Conservation (phyloP, 2,888 invertebrate species). For the Drosophila hawaiiensis region DNA sequence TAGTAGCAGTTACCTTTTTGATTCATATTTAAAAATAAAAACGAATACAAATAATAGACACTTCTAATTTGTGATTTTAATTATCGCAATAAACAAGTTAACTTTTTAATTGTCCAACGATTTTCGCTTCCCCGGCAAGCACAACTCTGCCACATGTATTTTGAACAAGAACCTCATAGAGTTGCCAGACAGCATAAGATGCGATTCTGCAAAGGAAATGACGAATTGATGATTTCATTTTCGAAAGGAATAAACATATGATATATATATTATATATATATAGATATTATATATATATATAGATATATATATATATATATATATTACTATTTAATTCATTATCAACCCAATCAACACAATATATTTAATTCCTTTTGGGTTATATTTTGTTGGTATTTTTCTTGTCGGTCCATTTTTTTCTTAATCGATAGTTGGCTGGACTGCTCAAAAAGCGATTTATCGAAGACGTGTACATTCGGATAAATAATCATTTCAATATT, state of each 20-base stretch:
- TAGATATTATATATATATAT: background rate
- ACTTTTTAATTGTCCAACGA: background rate
- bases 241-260: background rate
- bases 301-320: background rate
- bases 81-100: background rate
- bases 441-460: background rate
- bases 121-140: background rate
- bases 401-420: background rate
- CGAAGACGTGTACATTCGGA: background rate
- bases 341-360: background rate
- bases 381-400: background rate
- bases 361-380: background rate
- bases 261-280: background rate
- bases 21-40: background rate
- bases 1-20: background rate
- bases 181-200: background rate
- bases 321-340: background rate
- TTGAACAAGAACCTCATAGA: background rate
- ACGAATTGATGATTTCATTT: background rate
- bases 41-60: background rate
- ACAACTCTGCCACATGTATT: background rate
- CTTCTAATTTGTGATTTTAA: background rate
- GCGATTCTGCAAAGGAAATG: background rate
- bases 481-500: background rate
- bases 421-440: background rate